phyloP scores from a whole-genome alignment of 1,140 invertebrate genomes.

The Diprion similis region DNA sequence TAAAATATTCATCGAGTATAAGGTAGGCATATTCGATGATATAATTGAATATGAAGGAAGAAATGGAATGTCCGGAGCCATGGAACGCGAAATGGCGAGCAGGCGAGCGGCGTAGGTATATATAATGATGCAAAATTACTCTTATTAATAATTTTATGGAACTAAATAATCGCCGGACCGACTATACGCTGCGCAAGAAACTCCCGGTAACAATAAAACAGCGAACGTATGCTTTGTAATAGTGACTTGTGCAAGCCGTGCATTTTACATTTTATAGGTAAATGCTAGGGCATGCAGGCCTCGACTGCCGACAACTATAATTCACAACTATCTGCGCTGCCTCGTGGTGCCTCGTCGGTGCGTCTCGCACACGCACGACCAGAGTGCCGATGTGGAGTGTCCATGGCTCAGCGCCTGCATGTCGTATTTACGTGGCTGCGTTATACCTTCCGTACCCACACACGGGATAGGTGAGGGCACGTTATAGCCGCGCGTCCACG shows the following conservation, averaged over 20 bases:
- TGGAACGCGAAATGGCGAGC: constrained; percentile 36
- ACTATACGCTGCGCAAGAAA: background rate
- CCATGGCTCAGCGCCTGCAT: too few relatives aligned
- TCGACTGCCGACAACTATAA: background rate
- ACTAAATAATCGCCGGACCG: constrained; percentile 32
- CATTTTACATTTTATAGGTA: constrained; percentile 4
- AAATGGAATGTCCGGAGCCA: constrained; percentile 28
- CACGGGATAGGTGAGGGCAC: too few relatives aligned
- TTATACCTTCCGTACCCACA: too few relatives aligned
- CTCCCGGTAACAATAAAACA: background rate
- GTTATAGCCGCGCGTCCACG: too few relatives aligned
- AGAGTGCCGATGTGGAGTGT: too few relatives aligned
- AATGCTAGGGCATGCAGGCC: constrained; percentile 7
- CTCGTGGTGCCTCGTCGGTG: background rate
- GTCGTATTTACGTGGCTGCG: too few relatives aligned
- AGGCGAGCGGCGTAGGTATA: background rate
- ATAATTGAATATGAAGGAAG: background rate
- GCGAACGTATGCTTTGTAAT: background rate
- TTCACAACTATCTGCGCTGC: background rate
- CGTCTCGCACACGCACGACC: too few relatives aligned
- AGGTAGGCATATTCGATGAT: background rate
- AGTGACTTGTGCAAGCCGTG: constrained; percentile 1
- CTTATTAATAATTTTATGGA: constrained; percentile 42
- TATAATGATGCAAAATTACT: constrained; percentile 20
- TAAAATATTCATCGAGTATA: background rate